phyloP scores from a whole-genome alignment of 2,888 invertebrate species.

The Aspidapion aeneum region DNA sequence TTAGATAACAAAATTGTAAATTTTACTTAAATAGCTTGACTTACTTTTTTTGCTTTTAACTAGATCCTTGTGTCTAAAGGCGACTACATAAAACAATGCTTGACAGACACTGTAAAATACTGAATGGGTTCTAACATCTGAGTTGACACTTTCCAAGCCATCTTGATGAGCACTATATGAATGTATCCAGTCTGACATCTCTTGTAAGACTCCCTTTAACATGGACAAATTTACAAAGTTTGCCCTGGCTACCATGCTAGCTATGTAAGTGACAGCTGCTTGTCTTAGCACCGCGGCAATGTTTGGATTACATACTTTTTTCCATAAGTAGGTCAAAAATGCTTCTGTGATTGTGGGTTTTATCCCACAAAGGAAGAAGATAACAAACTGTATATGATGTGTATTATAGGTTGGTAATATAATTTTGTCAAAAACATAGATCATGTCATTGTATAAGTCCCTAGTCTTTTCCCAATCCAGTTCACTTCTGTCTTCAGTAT shows the following conservation, averaged over 20 bases:
- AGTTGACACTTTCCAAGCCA: constrained; percentile 50
- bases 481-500: constrained; percentile 46
- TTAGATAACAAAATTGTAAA: too few relatives aligned
- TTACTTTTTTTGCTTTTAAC: constrained; percentile 73
- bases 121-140: constrained; percentile 69
- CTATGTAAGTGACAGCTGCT: constrained; percentile 68
- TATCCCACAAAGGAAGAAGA: constrained; percentile 71
- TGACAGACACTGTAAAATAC: constrained; percentile 93
- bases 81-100: constrained; percentile 87
- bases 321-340: constrained; percentile 71
- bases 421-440: constrained; percentile 72
- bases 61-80: constrained; percentile 84
- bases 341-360: constrained; percentile 57
- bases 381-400: constrained; percentile 72
- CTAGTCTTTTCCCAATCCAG: constrained; percentile 57
- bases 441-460: constrained; percentile 55
- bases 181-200: constrained; percentile 82
- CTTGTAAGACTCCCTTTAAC: constrained; percentile 61
- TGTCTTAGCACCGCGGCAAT: constrained; percentile 63
- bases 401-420: constrained; percentile 82
- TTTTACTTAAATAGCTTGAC: too few relatives aligned
- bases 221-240: constrained; percentile 59
- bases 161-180: constrained; percentile 72
- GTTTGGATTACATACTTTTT: constrained; percentile 65
- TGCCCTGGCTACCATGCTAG: constrained; percentile 69